Base-by-base conservation (phyloP, 2,888 invertebrate species). In the Oscheius onirici region DNA sequence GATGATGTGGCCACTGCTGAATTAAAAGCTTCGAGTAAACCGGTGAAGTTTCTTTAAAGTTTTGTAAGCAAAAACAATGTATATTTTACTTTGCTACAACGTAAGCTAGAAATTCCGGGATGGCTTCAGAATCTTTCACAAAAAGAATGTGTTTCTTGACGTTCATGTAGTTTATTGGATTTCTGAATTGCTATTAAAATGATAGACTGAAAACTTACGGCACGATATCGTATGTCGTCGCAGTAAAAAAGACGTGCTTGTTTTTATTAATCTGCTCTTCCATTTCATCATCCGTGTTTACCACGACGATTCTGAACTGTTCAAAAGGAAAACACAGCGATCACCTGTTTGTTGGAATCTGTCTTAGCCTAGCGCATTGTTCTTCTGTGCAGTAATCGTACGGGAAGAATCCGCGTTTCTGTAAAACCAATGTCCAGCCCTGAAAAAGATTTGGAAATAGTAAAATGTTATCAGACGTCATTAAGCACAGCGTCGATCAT, bases 391-490 rank as follows among this genome's bases (percentile, higher is more conserved):
- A 76, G 55, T 58, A 76, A 6, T 72, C 43, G 20, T 68, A 61
- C 22, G 78, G 78, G 58, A 68, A 73, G 41, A 76, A 78, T 3
- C 78, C 78, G n/a, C 76, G 43, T 20, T 78, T 71, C 57, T 78
- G 78, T 28, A 75, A 15, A 2, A 78, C 74, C 22, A 78, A 24
- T 0, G 72, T 76, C 78, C 78, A 78, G 34, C 72, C 78, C 49
- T 75, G 68, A 17, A 60, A 43, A 58, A 13, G 34, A 34, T 28
- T 17, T 11, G n/a, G 40, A 58, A 17, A 41, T 15, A 3, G 26
- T 13, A 20, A 13, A 28, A 13, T 8, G 2, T 3, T 10, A 26
- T 13, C 28, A 17, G 5, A 69, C 69, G 10, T 61, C 40, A 24
- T 63, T 58, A 40, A 76, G 65, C 10, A 66, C 73, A 2, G 78